These are phyloP conservation scores for Hyles euphorbiae DNA, from an alignment of 1,140 invertebrate genomes.

Conservation along the genomic window DNA sequence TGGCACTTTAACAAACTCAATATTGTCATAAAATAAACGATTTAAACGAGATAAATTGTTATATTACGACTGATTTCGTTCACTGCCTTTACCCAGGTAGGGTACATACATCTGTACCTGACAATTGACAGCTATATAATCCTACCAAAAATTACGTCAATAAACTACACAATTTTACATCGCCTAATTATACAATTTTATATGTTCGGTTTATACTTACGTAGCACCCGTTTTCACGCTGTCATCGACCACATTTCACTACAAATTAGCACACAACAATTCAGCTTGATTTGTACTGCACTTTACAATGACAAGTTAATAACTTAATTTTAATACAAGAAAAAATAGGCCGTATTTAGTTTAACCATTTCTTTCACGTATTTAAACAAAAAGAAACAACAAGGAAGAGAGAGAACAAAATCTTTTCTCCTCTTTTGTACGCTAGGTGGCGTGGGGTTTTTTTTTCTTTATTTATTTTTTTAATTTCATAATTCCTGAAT, in stretches of 20 bases:
- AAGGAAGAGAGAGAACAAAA: conserved; percentile 45
- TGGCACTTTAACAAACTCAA: conserved; percentile 45
- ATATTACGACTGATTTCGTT: conserved; percentile 40
- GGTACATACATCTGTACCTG: conserved; percentile 33
- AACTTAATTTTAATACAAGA: conserved; percentile 17
- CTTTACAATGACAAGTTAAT: conserved; percentile 13
- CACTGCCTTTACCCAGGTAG: conserved; percentile 16
- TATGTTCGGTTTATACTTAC: conserved; percentile 66
- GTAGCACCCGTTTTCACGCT: conserved; percentile 65
- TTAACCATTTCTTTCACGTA: conserved; percentile 45
- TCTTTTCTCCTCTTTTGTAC: conserved; percentile 5
- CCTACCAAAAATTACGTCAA: conserved; percentile 36
- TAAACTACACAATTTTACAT: neutral
- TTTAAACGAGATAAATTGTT: conserved; percentile 34
- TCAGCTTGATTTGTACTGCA: conserved; percentile 15
- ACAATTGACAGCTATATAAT: conserved; percentile 51
- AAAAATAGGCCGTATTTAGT: conserved; percentile 44
- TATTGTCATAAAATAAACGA: conserved; percentile 36
- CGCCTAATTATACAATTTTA: conserved; percentile 8
- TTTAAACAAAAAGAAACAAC: conserved; percentile 59
- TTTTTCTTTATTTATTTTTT: no score
- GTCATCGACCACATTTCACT: conserved; percentile 70
- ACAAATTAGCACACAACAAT: conserved; percentile 43
- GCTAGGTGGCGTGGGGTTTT: conserved; percentile 22
- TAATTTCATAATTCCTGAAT: no score